Evolutionary conservation across 2,113 vertebrate genomes (phyloP).

Genomic region (Centropus unirufus): DNA sequence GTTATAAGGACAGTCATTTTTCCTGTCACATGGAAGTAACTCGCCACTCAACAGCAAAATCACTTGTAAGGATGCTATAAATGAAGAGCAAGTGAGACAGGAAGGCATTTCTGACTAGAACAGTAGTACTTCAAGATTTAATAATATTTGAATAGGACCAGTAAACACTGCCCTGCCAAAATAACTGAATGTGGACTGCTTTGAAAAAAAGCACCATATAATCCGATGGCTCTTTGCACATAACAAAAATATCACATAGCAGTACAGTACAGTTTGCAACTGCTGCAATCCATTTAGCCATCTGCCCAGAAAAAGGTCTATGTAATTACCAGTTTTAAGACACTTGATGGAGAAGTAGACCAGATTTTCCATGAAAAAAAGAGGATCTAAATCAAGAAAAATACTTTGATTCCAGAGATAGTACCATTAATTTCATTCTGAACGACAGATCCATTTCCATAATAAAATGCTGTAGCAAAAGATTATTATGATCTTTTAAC

Average conservation of each 20-base stretch:
- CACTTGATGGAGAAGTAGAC: background rate
- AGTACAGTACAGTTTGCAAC: background rate
- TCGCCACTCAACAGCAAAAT: background rate
- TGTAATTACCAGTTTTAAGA: conserved; percentile 7
- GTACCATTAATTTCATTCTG: background rate
- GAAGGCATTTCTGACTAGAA: background rate
- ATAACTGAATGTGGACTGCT: background rate
- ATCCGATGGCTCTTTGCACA: background rate
- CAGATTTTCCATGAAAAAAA: background rate
- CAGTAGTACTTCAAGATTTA: background rate
- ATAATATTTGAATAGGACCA: background rate
- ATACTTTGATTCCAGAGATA: background rate
- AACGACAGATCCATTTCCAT: background rate
- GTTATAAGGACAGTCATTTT: background rate
- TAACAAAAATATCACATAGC: background rate
- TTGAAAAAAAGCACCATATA: background rate
- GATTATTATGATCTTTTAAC: background rate
- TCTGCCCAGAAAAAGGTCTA: background rate
- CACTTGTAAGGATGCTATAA: background rate
- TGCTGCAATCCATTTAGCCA: background rate
- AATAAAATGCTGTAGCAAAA: background rate
- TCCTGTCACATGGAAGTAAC: background rate
- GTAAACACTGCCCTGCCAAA: background rate
- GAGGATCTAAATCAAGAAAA: background rate
- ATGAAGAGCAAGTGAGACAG: background rate